A percentile compares a stretch with the other conserved stretches of the same genome.
phyloP scores from a whole-genome alignment of 1,140 invertebrate genomes.

The Nephotettix cincticeps region DNA sequence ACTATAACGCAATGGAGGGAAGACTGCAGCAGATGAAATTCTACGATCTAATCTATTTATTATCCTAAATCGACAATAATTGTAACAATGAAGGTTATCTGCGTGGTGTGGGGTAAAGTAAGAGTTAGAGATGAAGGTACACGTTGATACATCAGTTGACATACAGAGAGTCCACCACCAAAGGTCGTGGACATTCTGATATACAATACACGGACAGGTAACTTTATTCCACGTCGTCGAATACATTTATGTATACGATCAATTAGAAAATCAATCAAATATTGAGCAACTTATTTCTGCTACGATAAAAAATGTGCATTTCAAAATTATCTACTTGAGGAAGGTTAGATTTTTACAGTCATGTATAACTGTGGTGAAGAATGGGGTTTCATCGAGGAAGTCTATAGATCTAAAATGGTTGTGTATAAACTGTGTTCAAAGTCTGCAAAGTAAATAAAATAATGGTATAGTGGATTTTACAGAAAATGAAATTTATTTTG shows the following conservation, averaged over 20 bases:
- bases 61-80: background rate
- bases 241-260: slow-evolving; percentile 4
- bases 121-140: background rate
- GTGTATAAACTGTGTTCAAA: background rate
- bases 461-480: background rate
- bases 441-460: background rate
- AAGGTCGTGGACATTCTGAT: background rate
- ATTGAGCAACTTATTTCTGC: slow-evolving; percentile 3
- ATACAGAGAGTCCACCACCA: background rate
- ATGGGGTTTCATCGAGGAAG: background rate
- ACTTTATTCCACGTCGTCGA: slow-evolving; percentile 1
- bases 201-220: background rate
- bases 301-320: background rate
- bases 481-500: too few species aligned
- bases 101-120: background rate
- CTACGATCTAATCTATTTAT: background rate
- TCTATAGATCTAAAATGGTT: background rate
- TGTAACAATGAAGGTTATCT: background rate
- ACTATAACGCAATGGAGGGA: too few species aligned
- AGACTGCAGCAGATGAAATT: too few species aligned
- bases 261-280: slow-evolving; percentile 5
- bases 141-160: background rate
- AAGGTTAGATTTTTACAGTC: background rate
- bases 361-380: background rate
- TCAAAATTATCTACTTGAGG: background rate